Conservation (phyloP, 2,888 invertebrate species). For the Leucozona laternaria region DNA sequence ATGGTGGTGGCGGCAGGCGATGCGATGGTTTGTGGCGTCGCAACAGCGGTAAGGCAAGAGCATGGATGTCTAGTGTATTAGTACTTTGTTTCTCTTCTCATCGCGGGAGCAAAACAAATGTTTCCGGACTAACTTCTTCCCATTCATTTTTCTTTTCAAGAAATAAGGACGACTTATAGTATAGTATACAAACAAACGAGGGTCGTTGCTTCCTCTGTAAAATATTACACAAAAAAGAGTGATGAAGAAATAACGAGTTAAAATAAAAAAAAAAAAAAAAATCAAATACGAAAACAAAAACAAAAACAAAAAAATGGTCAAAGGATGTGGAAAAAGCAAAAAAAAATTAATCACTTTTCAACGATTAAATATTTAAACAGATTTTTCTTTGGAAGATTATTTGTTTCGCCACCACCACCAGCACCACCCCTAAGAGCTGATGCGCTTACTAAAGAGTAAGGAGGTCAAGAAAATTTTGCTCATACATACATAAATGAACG, state of each 20-base stretch:
- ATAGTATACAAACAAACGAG: slow-evolving; percentile 22
- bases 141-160: slow-evolving; percentile 25
- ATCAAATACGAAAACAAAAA: background rate
- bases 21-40: background rate
- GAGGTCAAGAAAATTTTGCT: slow-evolving; percentile 13
- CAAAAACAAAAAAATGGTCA: background rate
- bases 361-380: slow-evolving; percentile 73
- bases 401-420: background rate
- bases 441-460: slow-evolving; percentile 2
- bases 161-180: slow-evolving; percentile 32
- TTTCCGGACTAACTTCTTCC: slow-evolving; percentile 50
- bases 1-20: background rate
- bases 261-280: slow-evolving; percentile 27
- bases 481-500: slow-evolving; percentile 8
- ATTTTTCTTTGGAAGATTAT: slow-evolving; percentile 3
- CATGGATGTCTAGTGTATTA: slow-evolving; percentile 2
- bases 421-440: background rate
- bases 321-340: slow-evolving; percentile 14
- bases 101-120: slow-evolving; percentile 69
- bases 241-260: slow-evolving; percentile 70
- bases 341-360: slow-evolving; percentile 72
- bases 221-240: slow-evolving; percentile 45
- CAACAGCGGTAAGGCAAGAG: background rate
- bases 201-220: slow-evolving; percentile 11
- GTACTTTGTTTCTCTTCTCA: slow-evolving; percentile 23